Evolutionary conservation across 2,113 vertebrate genomes (phyloP).

Genomic region (Pseudopipra pipra): DNA sequence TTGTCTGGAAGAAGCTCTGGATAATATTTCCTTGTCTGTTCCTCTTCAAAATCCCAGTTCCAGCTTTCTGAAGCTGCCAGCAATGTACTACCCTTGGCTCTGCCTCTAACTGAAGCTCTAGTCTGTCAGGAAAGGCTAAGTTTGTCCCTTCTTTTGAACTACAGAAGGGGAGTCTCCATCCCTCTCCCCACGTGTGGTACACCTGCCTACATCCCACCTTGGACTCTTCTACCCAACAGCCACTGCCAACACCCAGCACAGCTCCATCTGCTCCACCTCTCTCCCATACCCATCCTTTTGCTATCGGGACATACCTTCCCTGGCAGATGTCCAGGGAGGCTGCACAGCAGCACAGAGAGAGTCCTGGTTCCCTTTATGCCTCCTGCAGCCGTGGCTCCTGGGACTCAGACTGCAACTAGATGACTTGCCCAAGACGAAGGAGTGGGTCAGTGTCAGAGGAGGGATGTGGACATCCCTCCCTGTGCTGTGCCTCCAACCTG

Average conservation of each 20-base stretch:
- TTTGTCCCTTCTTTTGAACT: neutral
- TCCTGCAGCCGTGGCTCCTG: neutral
- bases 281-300: neutral
- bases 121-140: neutral
- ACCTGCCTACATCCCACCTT: neutral
- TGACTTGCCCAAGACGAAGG: neutral
- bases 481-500: neutral
- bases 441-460: neutral
- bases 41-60: neutral
- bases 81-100: accelerated
- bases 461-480: neutral
- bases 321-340: neutral
- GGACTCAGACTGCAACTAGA: neutral
- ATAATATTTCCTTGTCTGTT: neutral
- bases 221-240: neutral
- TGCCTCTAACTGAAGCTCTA: neutral
- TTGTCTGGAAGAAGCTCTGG: neutral
- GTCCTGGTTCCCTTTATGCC: neutral
- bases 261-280: neutral
- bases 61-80: neutral
- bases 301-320: neutral
- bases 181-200: neutral
- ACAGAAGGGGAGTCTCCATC: neutral
- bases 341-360: neutral
- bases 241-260: neutral